phyloP scores from a whole-genome alignment of 2,113 vertebrate species.

The Lota lota region DNA sequence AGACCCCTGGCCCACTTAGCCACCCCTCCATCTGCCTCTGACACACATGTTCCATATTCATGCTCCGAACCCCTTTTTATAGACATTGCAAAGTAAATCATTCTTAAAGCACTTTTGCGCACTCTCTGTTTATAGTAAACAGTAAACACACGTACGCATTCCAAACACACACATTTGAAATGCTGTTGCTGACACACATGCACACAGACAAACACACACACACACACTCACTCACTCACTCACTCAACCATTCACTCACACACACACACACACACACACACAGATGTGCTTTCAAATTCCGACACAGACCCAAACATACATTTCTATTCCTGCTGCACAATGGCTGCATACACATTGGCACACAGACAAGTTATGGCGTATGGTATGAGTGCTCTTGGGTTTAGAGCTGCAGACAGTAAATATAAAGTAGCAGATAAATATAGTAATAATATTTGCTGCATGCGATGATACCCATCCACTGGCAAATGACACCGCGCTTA shows the following conservation, averaged over 20 bases:
- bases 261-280: background rate
- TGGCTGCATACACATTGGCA: no score
- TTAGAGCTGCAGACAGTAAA: background rate
- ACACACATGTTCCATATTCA: no score
- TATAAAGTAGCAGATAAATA: background rate
- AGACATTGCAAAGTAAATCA: no score
- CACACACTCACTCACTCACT: background rate
- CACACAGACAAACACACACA: background rate
- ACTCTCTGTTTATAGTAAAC: no score
- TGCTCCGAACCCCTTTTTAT: no score
- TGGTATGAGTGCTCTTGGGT: background rate
- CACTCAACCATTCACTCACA: background rate
- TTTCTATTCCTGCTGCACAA: no score
- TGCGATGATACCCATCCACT: conserved; percentile 50
- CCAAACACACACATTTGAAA: background rate
- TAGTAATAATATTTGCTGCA: conserved; percentile 21
- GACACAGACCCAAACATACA: no score
- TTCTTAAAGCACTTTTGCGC: no score
- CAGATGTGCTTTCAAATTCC: background rate
- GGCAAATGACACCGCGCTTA: conserved; percentile 3
- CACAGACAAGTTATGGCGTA: background rate
- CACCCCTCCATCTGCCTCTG: conserved; percentile 27
- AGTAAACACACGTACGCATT: background rate
- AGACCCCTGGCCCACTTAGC: conserved; percentile 64
- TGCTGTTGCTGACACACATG: background rate